Conservation (phyloP, 2,797 vertebrate genomes). For the Megaceryle alcyon region DNA sequence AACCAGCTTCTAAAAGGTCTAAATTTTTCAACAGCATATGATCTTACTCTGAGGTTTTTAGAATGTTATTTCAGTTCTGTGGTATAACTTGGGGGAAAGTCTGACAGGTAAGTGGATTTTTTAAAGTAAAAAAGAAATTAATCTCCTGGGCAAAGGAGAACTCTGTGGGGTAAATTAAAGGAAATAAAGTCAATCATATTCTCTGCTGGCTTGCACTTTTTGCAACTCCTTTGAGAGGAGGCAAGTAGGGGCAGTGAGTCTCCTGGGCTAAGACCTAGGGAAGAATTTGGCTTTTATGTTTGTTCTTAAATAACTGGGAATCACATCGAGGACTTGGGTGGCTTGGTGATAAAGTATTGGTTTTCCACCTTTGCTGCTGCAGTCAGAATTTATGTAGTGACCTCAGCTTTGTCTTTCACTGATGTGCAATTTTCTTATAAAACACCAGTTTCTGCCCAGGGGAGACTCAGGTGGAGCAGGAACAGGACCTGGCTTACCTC, state of each 20-base stretch:
- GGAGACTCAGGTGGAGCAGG: background rate
- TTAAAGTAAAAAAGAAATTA: background rate
- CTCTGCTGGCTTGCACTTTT: background rate
- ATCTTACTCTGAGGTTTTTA: slow-evolving; percentile 18
- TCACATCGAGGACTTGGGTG: background rate
- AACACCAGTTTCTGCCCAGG: background rate
- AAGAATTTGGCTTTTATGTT: slow-evolving; percentile 7
- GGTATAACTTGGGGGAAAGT: background rate
- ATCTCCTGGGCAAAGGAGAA: background rate
- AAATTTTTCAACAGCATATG: slow-evolving; percentile 38
- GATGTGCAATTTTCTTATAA: background rate
- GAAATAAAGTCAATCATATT: slow-evolving; percentile 16
- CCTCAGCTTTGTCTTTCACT: background rate
- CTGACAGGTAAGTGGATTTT: slow-evolving; percentile 46
- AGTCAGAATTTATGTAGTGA: background rate
- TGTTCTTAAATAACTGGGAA: background rate
- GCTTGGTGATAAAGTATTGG: slow-evolving; percentile 8
- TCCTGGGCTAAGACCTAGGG: background rate
- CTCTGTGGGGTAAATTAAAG: background rate
- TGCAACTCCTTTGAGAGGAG: background rate
- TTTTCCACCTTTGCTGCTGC: background rate
- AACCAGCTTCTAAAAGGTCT: slow-evolving; percentile 65
- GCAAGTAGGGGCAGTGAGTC: background rate
- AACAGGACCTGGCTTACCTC: background rate
- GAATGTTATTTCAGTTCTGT: slow-evolving; percentile 37